Evolutionary conservation across 2,888 invertebrate genomes (phyloP).

Genomic region (Stictocephala bisonia): DNA sequence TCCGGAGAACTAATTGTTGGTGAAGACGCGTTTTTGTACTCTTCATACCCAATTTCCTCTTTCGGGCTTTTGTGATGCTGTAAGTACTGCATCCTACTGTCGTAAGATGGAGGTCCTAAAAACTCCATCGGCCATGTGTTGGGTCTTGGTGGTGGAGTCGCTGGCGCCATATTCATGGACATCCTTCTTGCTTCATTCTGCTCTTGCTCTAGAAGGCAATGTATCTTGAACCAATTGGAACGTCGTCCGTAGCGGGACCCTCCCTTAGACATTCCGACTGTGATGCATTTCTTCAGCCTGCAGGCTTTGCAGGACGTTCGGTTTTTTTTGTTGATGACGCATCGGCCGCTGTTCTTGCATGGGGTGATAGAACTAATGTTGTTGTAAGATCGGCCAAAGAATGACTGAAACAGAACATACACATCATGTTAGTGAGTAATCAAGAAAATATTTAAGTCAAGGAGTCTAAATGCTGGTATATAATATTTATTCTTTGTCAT

Average conservation of each 20-base stretch:
- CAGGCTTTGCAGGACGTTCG: slow-evolving; percentile 93
- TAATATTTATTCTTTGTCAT: no score
- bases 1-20: slow-evolving; percentile 85
- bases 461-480: no score
- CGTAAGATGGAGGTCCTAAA: slow-evolving; percentile 28
- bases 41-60: slow-evolving; percentile 31
- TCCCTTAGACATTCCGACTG: slow-evolving; percentile 92
- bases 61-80: slow-evolving; percentile 46
- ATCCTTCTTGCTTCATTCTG: slow-evolving; percentile 58
- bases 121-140: slow-evolving; percentile 31
- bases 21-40: slow-evolving; percentile 64
- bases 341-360: slow-evolving; percentile 91
- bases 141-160: slow-evolving; percentile 24
- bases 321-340: slow-evolving; percentile 93
- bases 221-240: slow-evolving; percentile 95
- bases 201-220: slow-evolving; percentile 88
- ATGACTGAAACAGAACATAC: slow-evolving; percentile 79
- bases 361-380: slow-evolving; percentile 88
- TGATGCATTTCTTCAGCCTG: slow-evolving; percentile 84
- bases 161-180: not conserved
- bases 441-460: no score
- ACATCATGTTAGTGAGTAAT: slow-evolving; percentile 45
- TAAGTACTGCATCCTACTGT: slow-evolving; percentile 41
- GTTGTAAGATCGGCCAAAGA: slow-evolving; percentile 93
- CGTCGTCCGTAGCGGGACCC: slow-evolving; percentile 90